phyloP scores from a whole-genome alignment of 2,113 vertebrate genomes.

The Corythoichthys intestinalis region DNA sequence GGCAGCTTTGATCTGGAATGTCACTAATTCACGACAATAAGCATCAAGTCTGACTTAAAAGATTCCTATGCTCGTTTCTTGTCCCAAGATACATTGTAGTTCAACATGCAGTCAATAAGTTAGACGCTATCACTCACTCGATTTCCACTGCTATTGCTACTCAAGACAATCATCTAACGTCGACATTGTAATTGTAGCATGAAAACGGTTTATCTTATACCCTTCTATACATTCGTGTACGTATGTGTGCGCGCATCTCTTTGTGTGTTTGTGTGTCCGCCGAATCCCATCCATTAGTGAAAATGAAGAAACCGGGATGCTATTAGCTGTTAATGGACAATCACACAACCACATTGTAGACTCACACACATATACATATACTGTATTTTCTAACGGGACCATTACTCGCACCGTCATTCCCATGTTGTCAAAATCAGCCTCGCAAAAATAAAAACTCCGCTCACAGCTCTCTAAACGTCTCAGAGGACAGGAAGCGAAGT shows the following conservation, averaged over 20 bases:
- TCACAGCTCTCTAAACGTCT: conserved; percentile 50
- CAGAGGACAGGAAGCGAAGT: conserved; percentile 60
- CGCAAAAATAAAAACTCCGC: conserved; percentile 53
- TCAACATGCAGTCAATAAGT: background rate
- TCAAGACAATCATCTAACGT: conserved; percentile 6
- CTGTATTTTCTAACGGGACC: conserved; percentile 47
- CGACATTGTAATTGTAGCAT: conserved; percentile 6
- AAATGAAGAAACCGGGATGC: conserved; percentile 11
- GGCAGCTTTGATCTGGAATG: too few relatives aligned
- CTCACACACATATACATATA: conserved; percentile 9
- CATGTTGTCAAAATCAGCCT: conserved; percentile 68
- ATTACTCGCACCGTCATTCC: conserved; percentile 67
- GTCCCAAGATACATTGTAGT: background rate
- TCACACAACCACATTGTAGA: conserved; percentile 32
- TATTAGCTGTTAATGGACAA: conserved; percentile 49
- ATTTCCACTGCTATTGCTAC: background rate
- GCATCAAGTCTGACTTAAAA: background rate
- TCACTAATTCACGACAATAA: background rate
- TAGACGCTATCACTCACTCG: background rate
- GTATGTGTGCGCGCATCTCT: conserved; percentile 14
- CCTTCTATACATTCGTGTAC: conserved; percentile 1
- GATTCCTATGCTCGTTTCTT: background rate
- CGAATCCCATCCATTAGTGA: conserved; percentile 10
- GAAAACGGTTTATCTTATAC: background rate
- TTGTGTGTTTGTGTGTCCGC: conserved; percentile 23